Base-by-base conservation (phyloP, 2,113 vertebrate genomes). In the Dryoscopus gambensis region DNA sequence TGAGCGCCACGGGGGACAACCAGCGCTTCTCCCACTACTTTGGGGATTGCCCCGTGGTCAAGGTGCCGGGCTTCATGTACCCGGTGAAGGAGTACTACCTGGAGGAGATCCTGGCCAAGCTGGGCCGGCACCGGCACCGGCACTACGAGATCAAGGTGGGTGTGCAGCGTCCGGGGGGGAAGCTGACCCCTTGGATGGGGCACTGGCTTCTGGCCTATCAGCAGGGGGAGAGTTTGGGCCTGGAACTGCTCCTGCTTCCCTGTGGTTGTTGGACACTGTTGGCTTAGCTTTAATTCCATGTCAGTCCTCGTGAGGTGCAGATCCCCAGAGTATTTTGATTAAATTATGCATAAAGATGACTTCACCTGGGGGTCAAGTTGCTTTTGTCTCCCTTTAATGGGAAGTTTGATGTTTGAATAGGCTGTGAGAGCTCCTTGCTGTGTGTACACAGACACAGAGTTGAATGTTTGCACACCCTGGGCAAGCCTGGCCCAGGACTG, bases 1-100 rank as follows among this genome's bases (percentile, higher is more conserved):
- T 99, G 99, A 99, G 99, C 1, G 99, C 99, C 76, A 99, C 99
- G 0, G 99, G 99, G 2, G 99, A 99, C 95, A 99, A 99, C 16
- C 97, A 98, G 83, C 98, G 98, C 15, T 98, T 99, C 91, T 98
- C 99, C 0, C 96, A 97, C 35, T 99, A 99, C 96, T 99, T 99
- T 31, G 98, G 98, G 15, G 98, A 98, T 46, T 99, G 99, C 84
- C 99, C 98, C 0, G 98, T 99, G 14, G 97, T 99, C 60, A 98
- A 98, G 56, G 98, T 99, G 69, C 99, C 99, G 0, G 99, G 99
- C 1, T 99, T 99, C 97, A 99, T 99, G 99, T 99, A 99, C 93
- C 99, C 99, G 0, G 99, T 99, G 76, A 98, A 91, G 94, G 98
- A 99, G n/a, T 96, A 97, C 59, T 99, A 99, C 93, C 96, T 99